phyloP scores from a whole-genome alignment of 2,888 invertebrate species.

The Nudaria mundana region DNA sequence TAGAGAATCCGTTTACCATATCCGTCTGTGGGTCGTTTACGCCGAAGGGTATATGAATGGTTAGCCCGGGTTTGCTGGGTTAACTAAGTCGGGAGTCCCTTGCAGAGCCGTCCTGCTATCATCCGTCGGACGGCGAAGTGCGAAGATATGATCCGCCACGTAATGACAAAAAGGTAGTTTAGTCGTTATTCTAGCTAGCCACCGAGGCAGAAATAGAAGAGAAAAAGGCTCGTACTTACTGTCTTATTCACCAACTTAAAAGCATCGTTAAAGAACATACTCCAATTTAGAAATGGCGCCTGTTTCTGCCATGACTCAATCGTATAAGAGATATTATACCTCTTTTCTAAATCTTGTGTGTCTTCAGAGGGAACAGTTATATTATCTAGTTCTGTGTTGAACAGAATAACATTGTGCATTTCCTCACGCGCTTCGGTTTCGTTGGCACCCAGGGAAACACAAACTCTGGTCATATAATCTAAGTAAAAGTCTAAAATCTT shows the following conservation, averaged over 20 bases:
- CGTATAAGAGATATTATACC: constrained; percentile 93
- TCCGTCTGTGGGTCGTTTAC: too few species aligned
- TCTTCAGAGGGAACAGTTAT: constrained; percentile 94
- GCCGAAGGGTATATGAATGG: too few species aligned
- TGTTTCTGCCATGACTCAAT: constrained; percentile 87
- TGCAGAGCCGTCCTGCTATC: too few species aligned
- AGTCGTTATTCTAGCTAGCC: too few species aligned
- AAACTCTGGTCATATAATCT: constrained; percentile 95
- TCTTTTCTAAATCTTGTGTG: constrained; percentile 93
- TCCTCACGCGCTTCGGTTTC: constrained; percentile 83
- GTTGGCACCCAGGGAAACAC: constrained; percentile 90
- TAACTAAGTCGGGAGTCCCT: too few species aligned
- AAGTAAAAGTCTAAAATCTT: constrained; percentile 93
- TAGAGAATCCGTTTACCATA: too few species aligned
- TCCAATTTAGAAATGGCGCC: constrained; percentile 94
- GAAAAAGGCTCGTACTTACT: constrained; percentile 51
- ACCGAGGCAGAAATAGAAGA: too few species aligned
- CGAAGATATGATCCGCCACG: too few species aligned
- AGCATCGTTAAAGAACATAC: constrained; percentile 91
- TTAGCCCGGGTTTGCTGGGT: too few species aligned
- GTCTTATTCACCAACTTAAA: constrained; percentile 85
- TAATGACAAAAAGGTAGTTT: too few species aligned
- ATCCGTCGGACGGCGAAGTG: too few species aligned
- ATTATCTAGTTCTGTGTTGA: constrained; percentile 93
- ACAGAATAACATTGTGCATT: constrained; percentile 83